phyloP scores from a whole-genome alignment of 2,797 vertebrate genomes.

The Coccyzus lansbergi region DNA sequence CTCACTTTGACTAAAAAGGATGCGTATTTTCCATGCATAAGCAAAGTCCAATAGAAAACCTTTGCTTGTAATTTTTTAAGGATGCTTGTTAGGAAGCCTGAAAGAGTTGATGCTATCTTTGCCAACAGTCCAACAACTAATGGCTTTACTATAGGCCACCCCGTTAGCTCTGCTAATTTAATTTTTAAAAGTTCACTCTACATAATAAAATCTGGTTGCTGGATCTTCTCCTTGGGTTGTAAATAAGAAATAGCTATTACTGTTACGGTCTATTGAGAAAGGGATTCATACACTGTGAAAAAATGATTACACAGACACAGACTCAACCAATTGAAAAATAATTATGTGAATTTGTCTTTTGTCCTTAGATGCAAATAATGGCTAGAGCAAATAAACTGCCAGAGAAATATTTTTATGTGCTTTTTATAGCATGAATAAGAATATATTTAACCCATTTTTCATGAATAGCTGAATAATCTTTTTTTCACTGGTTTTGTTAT shows the following conservation, averaged over 20 bases:
- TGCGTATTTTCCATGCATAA: background rate
- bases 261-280: conserved; percentile 32
- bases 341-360: conserved; percentile 55
- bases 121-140: conserved; percentile 17
- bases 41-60: background rate
- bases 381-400: conserved; percentile 63
- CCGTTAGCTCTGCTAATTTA: conserved; percentile 17
- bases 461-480: background rate
- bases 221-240: conserved; percentile 25
- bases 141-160: conserved; percentile 18
- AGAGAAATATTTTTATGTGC: conserved; percentile 52
- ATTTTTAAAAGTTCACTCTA: conserved; percentile 39
- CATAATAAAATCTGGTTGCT: conserved; percentile 23
- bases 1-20: background rate
- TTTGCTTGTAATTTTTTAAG: conserved; percentile 12
- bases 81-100: background rate
- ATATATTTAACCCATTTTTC: background rate
- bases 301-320: conserved; percentile 52
- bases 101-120: background rate
- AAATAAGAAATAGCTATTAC: conserved; percentile 34
- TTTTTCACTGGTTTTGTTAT: background rate
- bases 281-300: conserved; percentile 21
- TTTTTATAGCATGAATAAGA: conserved; percentile 29
- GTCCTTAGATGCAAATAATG: conserved; percentile 60
- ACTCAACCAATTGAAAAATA: conserved; percentile 54